Conservation (phyloP, 2,888 invertebrate genomes). For the Allolobophora icterica region DNA sequence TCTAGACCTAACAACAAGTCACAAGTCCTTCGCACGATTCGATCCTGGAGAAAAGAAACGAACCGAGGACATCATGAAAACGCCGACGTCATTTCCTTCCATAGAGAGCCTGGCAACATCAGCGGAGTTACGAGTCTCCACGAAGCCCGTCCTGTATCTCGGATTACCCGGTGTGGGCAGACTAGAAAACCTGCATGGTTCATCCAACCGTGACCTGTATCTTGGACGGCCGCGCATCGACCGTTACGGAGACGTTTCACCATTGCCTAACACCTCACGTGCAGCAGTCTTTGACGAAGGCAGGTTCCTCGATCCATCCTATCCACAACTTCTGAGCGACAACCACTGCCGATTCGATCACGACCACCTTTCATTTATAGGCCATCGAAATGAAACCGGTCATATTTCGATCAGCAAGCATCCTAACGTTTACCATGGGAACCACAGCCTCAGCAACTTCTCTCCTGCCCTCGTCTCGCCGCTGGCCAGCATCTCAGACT, state of each 20-base stretch:
- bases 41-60: background rate
- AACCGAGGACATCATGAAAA: no score
- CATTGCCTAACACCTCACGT: background rate
- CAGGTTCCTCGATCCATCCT: constrained; percentile 72
- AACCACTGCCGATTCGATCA: constrained; percentile 95
- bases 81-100: background rate
- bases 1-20: background rate
- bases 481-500: background rate
- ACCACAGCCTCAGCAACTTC: background rate
- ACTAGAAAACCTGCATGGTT: background rate
- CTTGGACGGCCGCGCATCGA: background rate
- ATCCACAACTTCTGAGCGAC: constrained; percentile 92
- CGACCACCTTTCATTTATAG: constrained; percentile 92
- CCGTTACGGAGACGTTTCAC: background rate
- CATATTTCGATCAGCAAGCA: constrained; percentile 93
- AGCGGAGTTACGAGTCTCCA: background rate
- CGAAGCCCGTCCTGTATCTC: background rate
- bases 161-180: background rate
- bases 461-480: background rate
- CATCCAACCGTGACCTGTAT: background rate
- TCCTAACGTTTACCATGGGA: constrained; percentile 73
- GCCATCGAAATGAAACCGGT: constrained; percentile 75
- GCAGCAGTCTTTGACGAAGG: background rate
- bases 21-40: background rate
- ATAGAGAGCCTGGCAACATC: background rate